Conservation (phyloP, 1,140 invertebrate species). For the Neodiprion lecontei region DNA sequence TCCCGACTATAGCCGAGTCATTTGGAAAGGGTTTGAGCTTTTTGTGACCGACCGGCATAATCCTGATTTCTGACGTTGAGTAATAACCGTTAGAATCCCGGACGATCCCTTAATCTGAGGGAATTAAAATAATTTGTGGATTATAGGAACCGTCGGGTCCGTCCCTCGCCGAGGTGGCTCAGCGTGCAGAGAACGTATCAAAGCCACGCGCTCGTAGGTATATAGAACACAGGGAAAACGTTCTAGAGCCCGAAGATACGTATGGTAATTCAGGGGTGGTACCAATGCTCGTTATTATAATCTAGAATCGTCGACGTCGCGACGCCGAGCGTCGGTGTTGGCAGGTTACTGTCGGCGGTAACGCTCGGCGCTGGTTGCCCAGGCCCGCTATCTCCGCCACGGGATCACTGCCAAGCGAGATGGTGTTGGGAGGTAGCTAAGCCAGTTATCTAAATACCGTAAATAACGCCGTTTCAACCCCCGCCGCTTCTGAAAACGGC, state of each 20-base stretch:
- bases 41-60: background rate
- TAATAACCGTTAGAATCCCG: conserved; percentile 26
- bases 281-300: conserved; percentile 50
- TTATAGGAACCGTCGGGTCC: background rate
- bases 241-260: conserved; percentile 38
- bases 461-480: conserved; percentile 47
- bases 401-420: conserved; percentile 51
- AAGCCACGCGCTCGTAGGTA: background rate
- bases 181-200: background rate
- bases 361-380: background rate
- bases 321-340: conserved; percentile 11
- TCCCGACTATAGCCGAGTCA: no score
- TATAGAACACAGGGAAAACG: background rate
- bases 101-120: background rate
- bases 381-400: conserved; percentile 31
- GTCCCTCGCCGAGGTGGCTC: background rate
- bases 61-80: conserved; percentile 33
- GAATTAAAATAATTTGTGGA: conserved; percentile 5
- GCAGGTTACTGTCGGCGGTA: conserved; percentile 21
- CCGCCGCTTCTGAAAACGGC: conserved; percentile 18
- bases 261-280: conserved; percentile 42
- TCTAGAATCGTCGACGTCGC: conserved; percentile 34
- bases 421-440: conserved; percentile 50
- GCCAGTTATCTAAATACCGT: conserved; percentile 62
- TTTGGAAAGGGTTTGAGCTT: background rate